Evolutionary conservation across 2,113 vertebrate genomes (phyloP), one percentile per base, ranked within the genome.

Genomic region (Malaclemys terrapin): DNA sequence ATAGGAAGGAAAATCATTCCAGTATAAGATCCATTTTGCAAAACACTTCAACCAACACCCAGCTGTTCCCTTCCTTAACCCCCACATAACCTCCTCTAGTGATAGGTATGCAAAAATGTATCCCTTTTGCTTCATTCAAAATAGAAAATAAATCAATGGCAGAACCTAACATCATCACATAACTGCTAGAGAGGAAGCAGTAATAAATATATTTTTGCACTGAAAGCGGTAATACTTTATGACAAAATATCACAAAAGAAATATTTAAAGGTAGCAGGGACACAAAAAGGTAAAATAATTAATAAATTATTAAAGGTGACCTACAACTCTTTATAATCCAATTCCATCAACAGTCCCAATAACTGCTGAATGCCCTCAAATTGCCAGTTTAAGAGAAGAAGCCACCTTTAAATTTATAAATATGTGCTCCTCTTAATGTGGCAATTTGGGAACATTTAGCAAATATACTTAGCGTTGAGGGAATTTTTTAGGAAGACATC

Each of bases 201-300:
- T 65, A 93, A 94, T 95, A 95, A 97, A 96, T 89, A 95, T 10
- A 2, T 27, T 88, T 84, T 13, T 88, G 85, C 92, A 92, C 50
- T 54, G 81, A 94, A 91, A 65, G 76, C 84, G 90, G 75, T 47
- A 91, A 94, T 90, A 38, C 75, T 96, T 88, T 92, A 94, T 69
- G 93, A 91, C 90, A 96, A 97, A 97, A 92, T 91, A 76, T 62
- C 93, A 95, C 91, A 90, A 97, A 91, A 93, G 31, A 97, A 95
- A 97, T 25, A 95, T 96, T 94, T 97, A 88, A 95, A 97, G 97
- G 86, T 87, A 97, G 95, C 83, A 82, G 84, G 35, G 95, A 93
- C 62, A 81, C 82, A 88, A 78, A 93, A 92, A 93, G 91, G 92
- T 93, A 97, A 97, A 95, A 97, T 89, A 96, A 96, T 96, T 92